Conservation (phyloP, 2,888 invertebrate species). For the Muschampia plurimacula region DNA sequence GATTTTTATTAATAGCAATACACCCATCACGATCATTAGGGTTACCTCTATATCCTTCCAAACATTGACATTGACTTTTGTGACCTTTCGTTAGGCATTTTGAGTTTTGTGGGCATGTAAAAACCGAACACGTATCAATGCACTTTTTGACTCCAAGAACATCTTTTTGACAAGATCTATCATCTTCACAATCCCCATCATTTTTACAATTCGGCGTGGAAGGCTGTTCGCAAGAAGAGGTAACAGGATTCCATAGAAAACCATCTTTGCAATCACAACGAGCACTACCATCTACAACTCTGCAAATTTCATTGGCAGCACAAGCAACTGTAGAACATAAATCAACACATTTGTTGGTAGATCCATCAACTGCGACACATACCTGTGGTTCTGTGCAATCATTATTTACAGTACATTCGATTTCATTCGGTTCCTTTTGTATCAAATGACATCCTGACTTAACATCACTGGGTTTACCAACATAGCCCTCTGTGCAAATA, state of each 20-base stretch:
- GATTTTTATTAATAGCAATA: conserved; percentile 88
- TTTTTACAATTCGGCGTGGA: conserved; percentile 92
- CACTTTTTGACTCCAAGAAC: conserved; percentile 94
- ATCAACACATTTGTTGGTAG: conserved; percentile 89
- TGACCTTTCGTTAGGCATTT: conserved; percentile 91
- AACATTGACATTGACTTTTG: conserved; percentile 93
- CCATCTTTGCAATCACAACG: conserved; percentile 92
- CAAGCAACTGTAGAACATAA: conserved; percentile 93
- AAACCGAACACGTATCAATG: conserved; percentile 90
- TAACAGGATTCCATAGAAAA: conserved; percentile 93
- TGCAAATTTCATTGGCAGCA: conserved; percentile 93
- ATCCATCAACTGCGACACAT: conserved; percentile 88
- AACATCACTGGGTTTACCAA: conserved; percentile 93
- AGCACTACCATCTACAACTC: conserved; percentile 89
- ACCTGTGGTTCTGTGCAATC: conserved; percentile 91
- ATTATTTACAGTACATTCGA: conserved; percentile 88
- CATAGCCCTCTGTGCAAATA: conserved; percentile 93
- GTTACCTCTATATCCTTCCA: conserved; percentile 94
- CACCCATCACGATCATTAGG: conserved; percentile 96
- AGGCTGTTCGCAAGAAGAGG: conserved; percentile 93
- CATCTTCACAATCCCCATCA: conserved; percentile 89
- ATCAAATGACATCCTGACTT: conserved; percentile 91
- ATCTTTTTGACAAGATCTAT: conserved; percentile 92
- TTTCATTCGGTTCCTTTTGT: conserved; percentile 84
- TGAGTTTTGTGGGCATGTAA: conserved; percentile 94